A percentile compares a stretch with the other conserved stretches of the same genome.
These are phyloP conservation scores for Nothobranchius kuhntae DNA, from an alignment of 2,113 vertebrate species.

Conservation along the genomic window DNA sequence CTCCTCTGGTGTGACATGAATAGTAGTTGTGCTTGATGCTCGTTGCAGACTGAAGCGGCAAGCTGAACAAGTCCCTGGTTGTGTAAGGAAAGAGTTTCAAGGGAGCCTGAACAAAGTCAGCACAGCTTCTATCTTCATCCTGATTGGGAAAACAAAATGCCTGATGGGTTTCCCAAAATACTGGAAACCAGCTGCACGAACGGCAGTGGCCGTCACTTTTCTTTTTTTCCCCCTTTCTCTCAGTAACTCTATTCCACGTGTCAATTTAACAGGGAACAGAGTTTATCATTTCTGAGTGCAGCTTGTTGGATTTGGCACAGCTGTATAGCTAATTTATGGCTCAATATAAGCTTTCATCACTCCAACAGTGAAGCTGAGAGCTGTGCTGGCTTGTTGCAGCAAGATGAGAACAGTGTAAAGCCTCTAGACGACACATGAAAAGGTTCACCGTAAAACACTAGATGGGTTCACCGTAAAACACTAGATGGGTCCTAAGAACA, in stretches of 20 bases:
- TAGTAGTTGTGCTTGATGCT: constrained; percentile 3
- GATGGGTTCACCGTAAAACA: not conserved
- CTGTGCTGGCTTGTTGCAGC: constrained; percentile 47
- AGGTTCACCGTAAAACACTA: not conserved
- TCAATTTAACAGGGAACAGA: constrained; percentile 28
- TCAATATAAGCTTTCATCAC: constrained; percentile 75
- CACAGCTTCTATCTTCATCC: constrained; percentile 10
- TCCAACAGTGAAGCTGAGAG: constrained; percentile 41
- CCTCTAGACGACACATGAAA: constrained; percentile 28
- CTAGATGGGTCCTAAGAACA: not conserved
- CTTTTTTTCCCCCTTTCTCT: not conserved
- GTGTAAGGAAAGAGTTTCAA: constrained; percentile 1
- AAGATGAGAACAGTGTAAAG: constrained; percentile 45
- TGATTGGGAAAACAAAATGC: constrained; percentile 11
- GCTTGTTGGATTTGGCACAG: constrained; percentile 54
- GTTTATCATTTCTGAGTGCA: constrained; percentile 58
- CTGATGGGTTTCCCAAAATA: not conserved
- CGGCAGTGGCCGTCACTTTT: not conserved
- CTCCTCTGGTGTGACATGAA: constrained; percentile 16
- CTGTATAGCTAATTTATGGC: constrained; percentile 71
- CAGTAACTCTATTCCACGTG: constrained; percentile 27
- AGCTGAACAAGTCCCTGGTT: not conserved
- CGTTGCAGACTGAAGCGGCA: constrained; percentile 2
- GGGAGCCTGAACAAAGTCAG: constrained; percentile 6
- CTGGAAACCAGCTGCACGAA: not conserved